Evolutionary conservation across 2,888 invertebrate species (phyloP).

Genomic region (Ormyrus pomaceus): DNA sequence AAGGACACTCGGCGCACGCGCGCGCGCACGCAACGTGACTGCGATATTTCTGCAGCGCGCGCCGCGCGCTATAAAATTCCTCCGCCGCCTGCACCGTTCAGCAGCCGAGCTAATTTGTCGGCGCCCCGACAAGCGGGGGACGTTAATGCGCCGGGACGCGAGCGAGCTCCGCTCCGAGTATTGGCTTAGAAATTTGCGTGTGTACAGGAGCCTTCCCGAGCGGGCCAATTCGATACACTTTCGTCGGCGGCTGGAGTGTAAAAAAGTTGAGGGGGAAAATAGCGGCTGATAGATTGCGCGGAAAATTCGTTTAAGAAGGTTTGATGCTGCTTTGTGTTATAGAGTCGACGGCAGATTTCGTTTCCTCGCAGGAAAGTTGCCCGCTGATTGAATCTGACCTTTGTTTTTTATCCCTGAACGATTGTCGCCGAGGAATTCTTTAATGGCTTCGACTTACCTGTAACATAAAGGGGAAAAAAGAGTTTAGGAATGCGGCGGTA

Average conservation of each 20-base stretch:
- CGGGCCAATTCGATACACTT: constrained; percentile 10
- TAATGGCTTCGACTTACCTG: constrained; percentile 41
- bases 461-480: constrained; percentile 24
- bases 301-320: too few species aligned
- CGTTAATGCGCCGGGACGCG: constrained; percentile 27
- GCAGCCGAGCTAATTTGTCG: constrained; percentile 31
- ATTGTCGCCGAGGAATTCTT: background rate
- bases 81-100: background rate
- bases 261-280: background rate
- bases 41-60: background rate
- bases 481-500: too few species aligned
- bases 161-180: background rate
- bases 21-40: constrained; percentile 31
- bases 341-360: background rate
- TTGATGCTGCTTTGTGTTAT: too few species aligned
- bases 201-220: background rate
- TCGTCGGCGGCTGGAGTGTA: background rate
- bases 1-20: background rate
- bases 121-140: constrained; percentile 3
- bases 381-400: constrained; percentile 10
- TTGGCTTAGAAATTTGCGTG: background rate
- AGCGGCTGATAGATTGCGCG: background rate
- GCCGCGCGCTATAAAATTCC: constrained; percentile 29
- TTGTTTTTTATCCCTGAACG: background rate
- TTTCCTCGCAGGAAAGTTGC: background rate